Evolutionary conservation across 2,888 invertebrate genomes (phyloP), one percentile per base, ranked within the genome.

Genomic region (Rosalia funebris): DNA sequence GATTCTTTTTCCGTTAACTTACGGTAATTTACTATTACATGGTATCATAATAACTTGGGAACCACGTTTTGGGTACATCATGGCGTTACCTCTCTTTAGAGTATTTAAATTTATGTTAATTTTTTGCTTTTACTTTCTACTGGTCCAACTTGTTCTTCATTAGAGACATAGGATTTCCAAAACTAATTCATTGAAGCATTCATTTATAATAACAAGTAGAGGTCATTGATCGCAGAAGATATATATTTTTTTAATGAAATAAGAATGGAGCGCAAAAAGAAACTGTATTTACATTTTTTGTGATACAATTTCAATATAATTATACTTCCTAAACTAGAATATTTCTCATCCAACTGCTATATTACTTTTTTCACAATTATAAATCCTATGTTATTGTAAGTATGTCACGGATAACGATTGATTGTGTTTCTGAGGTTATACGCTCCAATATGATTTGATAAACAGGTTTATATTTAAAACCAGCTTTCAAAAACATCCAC

Each of bases 71-170:
- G 4, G 11, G 17, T 17, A 50, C 25, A 31, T 20, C 37, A 32
- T 47, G 5, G n/a, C 25, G 12, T 31, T 46, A 11, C 10, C 1
- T 32, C 10, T 1, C 3, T 32, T 45, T 2, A 10, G 1, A 46
- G 12, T 39, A 47, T 48, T 45, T 17, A 50, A 50, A 52, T 57
- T 52, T 57, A 50, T 57, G 48, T 31, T 15, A 48, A 48, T 42
- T 52, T 57, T 34, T 56, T 46, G 47, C 55, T 46, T 56, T 56
- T 56, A 56, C 55, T 56, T 56, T 46, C 46, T 46, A 46, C 45
- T 2, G 25, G 5, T 31, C 9, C 39, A n/a, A 19, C 19, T 20
- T 14, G 19, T 34, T 34, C 10, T 34, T 34, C 34, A n/a, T 34
- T 34, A 11, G 10, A 34, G 10, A 34, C 2, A 7, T 11, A 34